Percentiles rank a stretch among this genome's conserved stretches.
Conservation (phyloP, 2,113 vertebrate species). For the Salvelinus sp. region DNA sequence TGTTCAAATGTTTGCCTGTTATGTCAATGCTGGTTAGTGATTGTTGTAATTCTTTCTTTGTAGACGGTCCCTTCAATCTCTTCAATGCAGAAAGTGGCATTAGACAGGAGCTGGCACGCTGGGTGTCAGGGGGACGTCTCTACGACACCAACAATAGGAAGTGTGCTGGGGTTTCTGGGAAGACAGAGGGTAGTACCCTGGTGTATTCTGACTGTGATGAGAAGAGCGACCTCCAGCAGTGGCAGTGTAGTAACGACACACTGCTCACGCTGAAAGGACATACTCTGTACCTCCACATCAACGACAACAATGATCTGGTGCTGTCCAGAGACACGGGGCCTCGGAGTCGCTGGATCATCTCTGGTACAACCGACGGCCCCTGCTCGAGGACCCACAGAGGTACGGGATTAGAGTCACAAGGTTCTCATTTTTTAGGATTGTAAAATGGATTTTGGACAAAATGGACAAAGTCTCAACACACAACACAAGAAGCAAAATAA, state of each 20-base stretch:
- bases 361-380: conserved; percentile 80
- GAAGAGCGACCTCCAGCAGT: conserved; percentile 80
- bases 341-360: conserved; percentile 84
- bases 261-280: conserved; percentile 81
- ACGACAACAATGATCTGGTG: conserved; percentile 70
- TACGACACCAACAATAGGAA: conserved; percentile 72
- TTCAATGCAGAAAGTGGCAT: conserved; percentile 49
- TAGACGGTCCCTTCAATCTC: conserved; percentile 46
- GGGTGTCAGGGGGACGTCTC: conserved; percentile 82
- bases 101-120: conserved; percentile 72
- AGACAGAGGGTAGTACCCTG: conserved; percentile 76
- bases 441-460: not conserved
- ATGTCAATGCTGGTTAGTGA: not conserved
- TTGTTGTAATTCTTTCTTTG: not conserved
- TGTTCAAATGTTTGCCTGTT: not conserved
- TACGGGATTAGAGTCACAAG: conserved; percentile 50
- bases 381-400: conserved; percentile 88
- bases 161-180: conserved; percentile 83
- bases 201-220: conserved; percentile 80
- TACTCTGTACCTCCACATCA: conserved; percentile 80
- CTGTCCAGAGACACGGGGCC: conserved; percentile 78
- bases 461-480: not conserved
- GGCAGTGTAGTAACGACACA: conserved; percentile 88
- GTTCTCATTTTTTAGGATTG: not conserved
- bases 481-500: not conserved